These are phyloP conservation scores for Otolemur garnettii DNA, from an alignment of 2,113 vertebrate genomes.

Conservation along the genomic window DNA sequence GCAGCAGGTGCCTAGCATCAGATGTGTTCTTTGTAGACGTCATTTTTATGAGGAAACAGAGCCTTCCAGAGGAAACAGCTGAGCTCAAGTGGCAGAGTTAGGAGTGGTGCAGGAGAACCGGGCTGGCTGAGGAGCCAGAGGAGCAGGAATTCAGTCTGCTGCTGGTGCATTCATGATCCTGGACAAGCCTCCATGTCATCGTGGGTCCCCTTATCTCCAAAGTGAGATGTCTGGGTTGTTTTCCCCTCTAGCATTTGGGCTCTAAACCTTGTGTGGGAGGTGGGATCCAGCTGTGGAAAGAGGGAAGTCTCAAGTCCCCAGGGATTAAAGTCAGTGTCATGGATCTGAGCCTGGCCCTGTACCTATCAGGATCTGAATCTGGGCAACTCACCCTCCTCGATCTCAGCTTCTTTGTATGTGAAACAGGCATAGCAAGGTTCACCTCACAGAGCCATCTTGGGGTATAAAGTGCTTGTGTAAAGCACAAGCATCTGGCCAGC, in stretches of 20 bases:
- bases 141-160: not conserved
- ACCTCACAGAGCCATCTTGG: not conserved
- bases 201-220: not conserved
- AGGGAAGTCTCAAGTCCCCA: not conserved
- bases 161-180: not conserved
- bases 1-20: not conserved
- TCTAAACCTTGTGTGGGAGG: not conserved
- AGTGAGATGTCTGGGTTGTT: not conserved
- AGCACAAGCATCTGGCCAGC: not conserved
- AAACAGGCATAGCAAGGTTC: not conserved
- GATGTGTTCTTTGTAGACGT: not conserved
- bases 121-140: not conserved
- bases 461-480: not conserved
- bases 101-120: not conserved
- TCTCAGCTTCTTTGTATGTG: not conserved
- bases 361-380: not conserved
- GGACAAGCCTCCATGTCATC: not conserved
- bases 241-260: not conserved
- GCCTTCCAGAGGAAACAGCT: not conserved
- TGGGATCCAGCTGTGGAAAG: not conserved
- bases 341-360: not conserved
- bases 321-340: not conserved
- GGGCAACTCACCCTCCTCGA: too few species aligned
- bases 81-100: not conserved
- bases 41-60: not conserved